Base-by-base conservation (phyloP, 2,113 vertebrate species). In the Upupa epops region DNA sequence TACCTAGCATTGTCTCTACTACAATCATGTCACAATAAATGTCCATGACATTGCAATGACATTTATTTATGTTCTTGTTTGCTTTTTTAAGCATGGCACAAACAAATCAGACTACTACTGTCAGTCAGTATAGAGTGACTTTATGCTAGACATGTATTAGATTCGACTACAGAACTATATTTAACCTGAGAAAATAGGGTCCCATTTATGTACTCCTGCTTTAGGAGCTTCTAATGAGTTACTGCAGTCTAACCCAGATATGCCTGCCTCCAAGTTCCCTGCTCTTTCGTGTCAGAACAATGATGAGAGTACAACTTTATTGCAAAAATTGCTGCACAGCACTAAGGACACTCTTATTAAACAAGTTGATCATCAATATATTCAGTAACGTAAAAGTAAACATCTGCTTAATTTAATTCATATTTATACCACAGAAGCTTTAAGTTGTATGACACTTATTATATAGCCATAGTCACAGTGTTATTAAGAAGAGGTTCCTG, bases 201-300 rank as follows among this genome's bases (percentile, higher is more conserved):
- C 88, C 55, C 52, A 25, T 70, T 92, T 93, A 89, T 48, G 59
- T 92, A 96, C 95, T 93, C 81, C 71, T 76, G 56, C 90, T 95
- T 94, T 89, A 92, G 89, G 46, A 94, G 81, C 74, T 83, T 55
- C 71, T 93, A 90, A 94, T 82, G 89, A 94, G 85, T 88, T 89
- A 34, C 52, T 63, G 72, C 75, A 94, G 86, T 42, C 90, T 96
- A 96, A 93, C 77, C 89, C 55, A 93, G 90, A 93, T 87, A 87
- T 5, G 59, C 74, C 88, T 90, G 78, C 83, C 91, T 93, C 83
- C 55, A 66, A 66, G 71, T 49, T 32, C 76, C 36, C 54, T 61
- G 70, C 29, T 88, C 49, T 83, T 70, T 71, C 76, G 83, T 28
- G 26, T 77, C 59, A 89, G 75, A 63, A 36, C 70, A 82, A 8